Evolutionary conservation across 1,140 invertebrate species (phyloP).

Genomic region (Acromyrmex echinatior): DNA sequence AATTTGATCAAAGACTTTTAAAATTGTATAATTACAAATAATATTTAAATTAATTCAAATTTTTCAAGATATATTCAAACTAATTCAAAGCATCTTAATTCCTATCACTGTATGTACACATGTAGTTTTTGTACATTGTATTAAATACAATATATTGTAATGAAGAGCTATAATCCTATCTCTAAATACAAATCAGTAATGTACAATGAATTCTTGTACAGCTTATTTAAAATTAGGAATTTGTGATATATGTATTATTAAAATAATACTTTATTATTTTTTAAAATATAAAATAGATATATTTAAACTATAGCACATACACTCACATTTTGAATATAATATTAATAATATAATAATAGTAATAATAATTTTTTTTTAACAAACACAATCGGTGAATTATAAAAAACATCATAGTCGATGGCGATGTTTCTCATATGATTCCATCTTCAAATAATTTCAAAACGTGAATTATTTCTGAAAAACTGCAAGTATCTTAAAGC

Average conservation of each 20-base stretch:
- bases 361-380: constrained; percentile 74
- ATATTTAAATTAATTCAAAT: too few species aligned
- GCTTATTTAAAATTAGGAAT: neutral
- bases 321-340: constrained; percentile 77
- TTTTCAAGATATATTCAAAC: too few species aligned
- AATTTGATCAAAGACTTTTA: too few species aligned
- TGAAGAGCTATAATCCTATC: constrained; percentile 1
- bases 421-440: constrained; percentile 66
- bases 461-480: constrained; percentile 49
- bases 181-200: neutral
- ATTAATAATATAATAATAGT: constrained; percentile 71
- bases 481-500: constrained; percentile 15
- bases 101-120: neutral
- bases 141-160: constrained; percentile 2
- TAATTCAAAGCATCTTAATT: too few species aligned
- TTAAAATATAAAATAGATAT: constrained; percentile 83
- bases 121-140: neutral
- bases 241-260: constrained; percentile 62
- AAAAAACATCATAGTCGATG: constrained; percentile 73
- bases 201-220: neutral
- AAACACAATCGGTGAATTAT: constrained; percentile 75
- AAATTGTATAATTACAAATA: too few species aligned
- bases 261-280: constrained; percentile 70
- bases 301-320: constrained; percentile 84
- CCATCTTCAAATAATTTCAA: constrained; percentile 60